Conservation (phyloP, 2,888 invertebrate species). For the Amblyjoppa proteus region DNA sequence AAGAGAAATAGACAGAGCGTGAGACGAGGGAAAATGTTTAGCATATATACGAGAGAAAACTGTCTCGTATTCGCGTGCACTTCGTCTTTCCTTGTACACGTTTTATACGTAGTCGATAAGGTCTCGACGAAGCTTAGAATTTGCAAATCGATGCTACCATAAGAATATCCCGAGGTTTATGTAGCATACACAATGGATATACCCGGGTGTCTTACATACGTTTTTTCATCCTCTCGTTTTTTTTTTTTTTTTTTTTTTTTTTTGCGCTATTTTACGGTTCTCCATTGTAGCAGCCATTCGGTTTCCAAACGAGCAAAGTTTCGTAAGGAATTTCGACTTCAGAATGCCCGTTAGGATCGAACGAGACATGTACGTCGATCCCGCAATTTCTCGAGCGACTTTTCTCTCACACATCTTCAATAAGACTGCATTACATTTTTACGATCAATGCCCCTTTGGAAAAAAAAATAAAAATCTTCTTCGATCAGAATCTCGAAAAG, state of each 20-base stretch:
- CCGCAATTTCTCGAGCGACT: too few relatives aligned
- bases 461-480: too few relatives aligned
- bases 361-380: too few relatives aligned
- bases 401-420: too few relatives aligned
- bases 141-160: slow-evolving; percentile 48
- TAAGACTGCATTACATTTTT: too few relatives aligned
- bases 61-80: slow-evolving; percentile 69
- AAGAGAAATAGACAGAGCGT: slow-evolving; percentile 33
- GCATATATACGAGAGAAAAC: slow-evolving; percentile 83
- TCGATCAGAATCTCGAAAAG: too few relatives aligned
- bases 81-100: slow-evolving; percentile 42
- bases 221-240: not conserved
- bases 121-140: slow-evolving; percentile 31
- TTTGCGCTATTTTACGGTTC: too few relatives aligned
- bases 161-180: slow-evolving; percentile 23
- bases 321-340: not conserved
- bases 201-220: not conserved
- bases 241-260: not conserved
- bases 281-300: not conserved
- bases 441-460: too few relatives aligned
- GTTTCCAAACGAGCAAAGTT: not conserved
- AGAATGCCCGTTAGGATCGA: not conserved
- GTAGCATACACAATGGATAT: not conserved
- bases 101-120: not conserved
- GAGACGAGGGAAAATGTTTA: slow-evolving; percentile 74